These are phyloP conservation scores for Drosophila phalerata DNA, from an alignment of 2,888 invertebrate species.

Conservation along the genomic window DNA sequence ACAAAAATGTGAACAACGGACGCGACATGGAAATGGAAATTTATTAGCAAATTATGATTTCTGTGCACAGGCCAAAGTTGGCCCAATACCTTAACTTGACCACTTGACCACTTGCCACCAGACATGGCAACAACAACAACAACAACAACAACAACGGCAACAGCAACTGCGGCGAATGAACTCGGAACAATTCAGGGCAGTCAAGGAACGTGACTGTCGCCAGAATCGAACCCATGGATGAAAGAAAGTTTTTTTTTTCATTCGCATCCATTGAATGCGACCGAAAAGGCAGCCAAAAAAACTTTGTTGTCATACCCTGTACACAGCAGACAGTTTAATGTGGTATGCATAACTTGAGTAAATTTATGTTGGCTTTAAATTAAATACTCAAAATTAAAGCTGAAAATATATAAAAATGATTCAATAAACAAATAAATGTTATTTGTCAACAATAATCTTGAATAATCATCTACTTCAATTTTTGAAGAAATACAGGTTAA, in stretches of 20 bases:
- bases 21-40: constrained; percentile 75
- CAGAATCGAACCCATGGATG: constrained; percentile 72
- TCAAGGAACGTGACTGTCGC: constrained; percentile 73
- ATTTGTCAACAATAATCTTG: too few species aligned
- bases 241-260: constrained; percentile 67
- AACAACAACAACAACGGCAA: constrained; percentile 23
- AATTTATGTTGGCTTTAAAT: too few species aligned
- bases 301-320: constrained; percentile 23
- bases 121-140: constrained; percentile 24
- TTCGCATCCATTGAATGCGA: constrained; percentile 30
- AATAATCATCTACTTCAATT: too few species aligned
- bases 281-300: constrained; percentile 6
- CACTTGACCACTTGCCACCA: constrained; percentile 52
- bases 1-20: constrained; percentile 59
- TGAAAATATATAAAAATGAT: too few species aligned
- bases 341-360: not conserved
- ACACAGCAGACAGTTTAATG: too few species aligned
- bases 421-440: too few species aligned
- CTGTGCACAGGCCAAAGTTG: constrained; percentile 55
- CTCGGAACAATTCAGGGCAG: constrained; percentile 70
- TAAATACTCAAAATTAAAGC: too few species aligned
- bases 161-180: constrained; percentile 60
- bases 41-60: constrained; percentile 79
- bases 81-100: constrained; percentile 48
- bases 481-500: not conserved